Percentiles rank a stretch among this genome's conserved stretches.
Conservation (phyloP, 2,113 vertebrate genomes). For the Myotis yumanensis region DNA sequence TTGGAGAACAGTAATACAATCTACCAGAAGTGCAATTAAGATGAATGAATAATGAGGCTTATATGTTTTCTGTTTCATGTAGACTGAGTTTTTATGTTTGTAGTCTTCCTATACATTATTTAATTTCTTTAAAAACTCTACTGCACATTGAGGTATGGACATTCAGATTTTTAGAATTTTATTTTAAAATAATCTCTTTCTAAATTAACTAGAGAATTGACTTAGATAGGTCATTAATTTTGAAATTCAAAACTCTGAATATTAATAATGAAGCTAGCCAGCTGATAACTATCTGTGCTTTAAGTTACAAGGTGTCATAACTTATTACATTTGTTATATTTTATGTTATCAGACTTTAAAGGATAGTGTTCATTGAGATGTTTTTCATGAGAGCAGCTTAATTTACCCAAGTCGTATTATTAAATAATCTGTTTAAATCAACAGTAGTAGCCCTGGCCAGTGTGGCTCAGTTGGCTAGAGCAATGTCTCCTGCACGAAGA, state of each 20-base stretch:
- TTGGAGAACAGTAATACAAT: not conserved
- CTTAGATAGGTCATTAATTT: not conserved
- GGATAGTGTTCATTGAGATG: not conserved
- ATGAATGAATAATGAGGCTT: not conserved
- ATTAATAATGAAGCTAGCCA: not conserved
- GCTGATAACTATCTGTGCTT: slow-evolving; percentile 6
- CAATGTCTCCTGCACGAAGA: not conserved
- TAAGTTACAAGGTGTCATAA: slow-evolving; percentile 3
- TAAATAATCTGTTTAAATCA: slow-evolving; percentile 8
- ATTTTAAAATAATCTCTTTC: not conserved
- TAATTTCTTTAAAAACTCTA: not conserved
- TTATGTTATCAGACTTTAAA: slow-evolving; percentile 8
- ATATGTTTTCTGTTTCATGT: not conserved
- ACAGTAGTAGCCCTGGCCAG: not conserved
- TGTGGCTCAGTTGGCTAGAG: not conserved
- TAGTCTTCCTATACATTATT: not conserved
- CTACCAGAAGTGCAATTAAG: not conserved
- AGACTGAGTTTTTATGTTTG: not conserved
- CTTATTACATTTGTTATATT: not conserved
- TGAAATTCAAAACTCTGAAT: not conserved
- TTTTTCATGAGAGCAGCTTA: not conserved
- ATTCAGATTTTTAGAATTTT: slow-evolving; percentile 18
- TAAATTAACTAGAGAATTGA: not conserved
- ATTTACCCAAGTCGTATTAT: not conserved
- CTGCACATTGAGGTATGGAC: not conserved